Evolutionary conservation across 1,140 invertebrate species (phyloP).

Genomic region (Oppia nitens): DNA sequence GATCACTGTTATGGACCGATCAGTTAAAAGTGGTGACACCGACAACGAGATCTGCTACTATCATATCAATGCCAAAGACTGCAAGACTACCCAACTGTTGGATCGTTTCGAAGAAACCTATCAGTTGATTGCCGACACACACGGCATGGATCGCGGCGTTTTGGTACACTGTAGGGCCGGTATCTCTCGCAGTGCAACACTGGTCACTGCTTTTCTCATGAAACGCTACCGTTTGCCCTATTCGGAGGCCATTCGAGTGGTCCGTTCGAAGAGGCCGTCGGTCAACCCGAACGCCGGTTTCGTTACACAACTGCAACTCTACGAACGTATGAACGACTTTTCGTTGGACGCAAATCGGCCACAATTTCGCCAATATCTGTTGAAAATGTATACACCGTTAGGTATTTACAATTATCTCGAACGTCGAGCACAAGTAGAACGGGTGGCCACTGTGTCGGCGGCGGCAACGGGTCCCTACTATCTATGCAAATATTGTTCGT

Average conservation of each 20-base stretch:
- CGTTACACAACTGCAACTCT: slow-evolving; percentile 27
- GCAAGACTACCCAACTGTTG: too few species aligned
- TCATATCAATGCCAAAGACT: too few species aligned
- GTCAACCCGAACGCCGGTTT: slow-evolving; percentile 16
- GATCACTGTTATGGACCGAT: too few species aligned
- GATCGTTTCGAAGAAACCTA: too few species aligned
- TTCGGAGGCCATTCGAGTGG: slow-evolving; percentile 41
- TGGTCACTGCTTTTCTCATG: slow-evolving; percentile 72
- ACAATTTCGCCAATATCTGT: neutral
- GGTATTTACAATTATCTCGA: too few species aligned
- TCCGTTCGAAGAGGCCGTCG: neutral
- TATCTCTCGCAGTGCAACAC: slow-evolving; percentile 60
- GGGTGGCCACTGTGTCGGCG: too few species aligned
- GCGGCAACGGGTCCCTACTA: too few species aligned
- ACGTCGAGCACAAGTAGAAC: too few species aligned
- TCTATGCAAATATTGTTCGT: neutral
- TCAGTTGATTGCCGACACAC: neutral
- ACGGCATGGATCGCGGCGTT: neutral
- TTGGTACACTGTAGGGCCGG: slow-evolving; percentile 79
- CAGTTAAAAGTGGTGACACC: too few species aligned
- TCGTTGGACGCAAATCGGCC: neutral
- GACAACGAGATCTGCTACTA: too few species aligned
- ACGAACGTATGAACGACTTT: too few species aligned
- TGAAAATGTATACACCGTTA: neutral
- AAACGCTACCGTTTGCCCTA: slow-evolving; percentile 59